Percentiles rank a stretch among this genome's conserved stretches.
Conservation (phyloP, 2,797 vertebrate species). For the Crenichthys baileyi region DNA sequence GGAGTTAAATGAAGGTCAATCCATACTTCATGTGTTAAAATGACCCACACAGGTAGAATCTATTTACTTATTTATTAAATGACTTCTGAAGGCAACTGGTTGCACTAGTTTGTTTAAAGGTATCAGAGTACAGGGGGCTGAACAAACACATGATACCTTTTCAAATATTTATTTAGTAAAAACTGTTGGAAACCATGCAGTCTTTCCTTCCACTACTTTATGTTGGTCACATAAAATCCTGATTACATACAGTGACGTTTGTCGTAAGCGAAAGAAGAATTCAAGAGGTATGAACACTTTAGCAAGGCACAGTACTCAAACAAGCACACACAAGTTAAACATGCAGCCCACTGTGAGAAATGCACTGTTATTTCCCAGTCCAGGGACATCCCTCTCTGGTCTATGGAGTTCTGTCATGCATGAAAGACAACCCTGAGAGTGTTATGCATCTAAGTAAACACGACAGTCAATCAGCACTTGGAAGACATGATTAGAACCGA, state of each 20-base stretch:
- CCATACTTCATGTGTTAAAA: neutral
- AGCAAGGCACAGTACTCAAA: neutral
- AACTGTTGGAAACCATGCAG: neutral
- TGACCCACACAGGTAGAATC: neutral
- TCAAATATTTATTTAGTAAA: neutral
- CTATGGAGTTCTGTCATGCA: conserved; percentile 66
- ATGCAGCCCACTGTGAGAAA: neutral
- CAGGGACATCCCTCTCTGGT: conserved; percentile 69
- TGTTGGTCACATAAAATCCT: neutral
- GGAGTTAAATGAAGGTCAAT: neutral
- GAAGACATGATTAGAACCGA: conserved; percentile 35
- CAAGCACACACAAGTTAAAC: neutral
- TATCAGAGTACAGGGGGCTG: neutral
- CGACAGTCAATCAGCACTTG: neutral
- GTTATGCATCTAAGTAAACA: conserved; percentile 66
- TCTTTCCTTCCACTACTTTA: neutral
- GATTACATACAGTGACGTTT: neutral
- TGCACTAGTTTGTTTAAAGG: neutral
- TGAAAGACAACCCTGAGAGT: conserved; percentile 69
- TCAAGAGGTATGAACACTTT: neutral
- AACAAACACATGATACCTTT: neutral
- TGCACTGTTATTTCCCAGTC: conserved; percentile 40
- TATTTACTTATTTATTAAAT: neutral
- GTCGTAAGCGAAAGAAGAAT: neutral
- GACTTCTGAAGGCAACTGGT: neutral